phyloP scores from a whole-genome alignment of 1,140 invertebrate genomes.

The Bombus difficillimus region DNA sequence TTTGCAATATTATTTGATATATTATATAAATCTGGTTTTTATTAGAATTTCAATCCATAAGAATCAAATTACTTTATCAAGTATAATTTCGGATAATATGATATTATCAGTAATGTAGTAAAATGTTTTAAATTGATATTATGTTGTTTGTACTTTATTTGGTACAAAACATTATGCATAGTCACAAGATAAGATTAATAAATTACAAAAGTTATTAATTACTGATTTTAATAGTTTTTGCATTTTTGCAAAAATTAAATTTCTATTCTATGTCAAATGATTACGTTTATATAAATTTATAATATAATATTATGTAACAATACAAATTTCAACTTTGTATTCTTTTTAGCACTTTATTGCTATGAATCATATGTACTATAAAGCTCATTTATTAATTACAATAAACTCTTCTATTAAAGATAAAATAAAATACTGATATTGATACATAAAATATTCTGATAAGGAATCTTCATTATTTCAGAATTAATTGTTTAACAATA shows the following conservation, averaged over 20 bases:
- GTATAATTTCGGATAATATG: constrained; percentile 11
- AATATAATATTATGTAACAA: neutral
- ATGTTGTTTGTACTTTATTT: constrained; percentile 26
- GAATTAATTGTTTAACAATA: no score
- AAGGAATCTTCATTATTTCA: no score
- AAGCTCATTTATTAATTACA: no score
- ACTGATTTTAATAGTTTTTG: constrained; percentile 27
- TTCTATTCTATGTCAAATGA: constrained; percentile 27
- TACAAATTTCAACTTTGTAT: no score
- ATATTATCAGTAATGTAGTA: constrained; percentile 20
- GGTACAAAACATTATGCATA: constrained; percentile 13
- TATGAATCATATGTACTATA: no score
- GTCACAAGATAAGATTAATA: constrained; percentile 21
- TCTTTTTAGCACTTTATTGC: no score
- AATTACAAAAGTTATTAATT: neutral
- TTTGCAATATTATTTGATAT: constrained; percentile 44
- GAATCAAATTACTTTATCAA: constrained; percentile 20
- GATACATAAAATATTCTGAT: no score
- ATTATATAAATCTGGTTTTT: constrained; percentile 32
- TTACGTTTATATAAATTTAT: constrained; percentile 1
- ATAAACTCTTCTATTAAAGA: no score
- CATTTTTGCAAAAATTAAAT: constrained; percentile 1
- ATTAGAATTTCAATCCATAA: constrained; percentile 27
- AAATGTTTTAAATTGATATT: constrained; percentile 33
- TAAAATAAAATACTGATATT: no score